phyloP scores from a whole-genome alignment of 2,797 vertebrate species.

The Melanotaenia nigrans region DNA sequence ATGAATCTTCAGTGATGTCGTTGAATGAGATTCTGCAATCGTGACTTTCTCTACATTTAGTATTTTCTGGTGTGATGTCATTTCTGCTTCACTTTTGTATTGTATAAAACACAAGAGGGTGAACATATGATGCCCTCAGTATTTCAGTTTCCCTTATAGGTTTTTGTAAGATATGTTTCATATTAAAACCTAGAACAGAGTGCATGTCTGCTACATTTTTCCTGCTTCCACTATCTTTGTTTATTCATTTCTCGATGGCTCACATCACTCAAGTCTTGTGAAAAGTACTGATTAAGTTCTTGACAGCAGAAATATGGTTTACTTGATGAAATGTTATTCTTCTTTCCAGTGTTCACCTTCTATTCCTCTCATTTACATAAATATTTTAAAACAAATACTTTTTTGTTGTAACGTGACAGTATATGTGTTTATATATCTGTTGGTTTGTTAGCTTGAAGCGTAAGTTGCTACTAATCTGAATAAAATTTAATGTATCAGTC shows the following conservation, averaged over 20 bases:
- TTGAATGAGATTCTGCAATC: slow-evolving; percentile 86
- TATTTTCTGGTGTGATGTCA: neutral
- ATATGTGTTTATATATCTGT: slow-evolving; percentile 41
- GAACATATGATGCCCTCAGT: neutral
- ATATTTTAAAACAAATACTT: slow-evolving; percentile 9
- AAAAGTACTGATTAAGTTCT: slow-evolving; percentile 18
- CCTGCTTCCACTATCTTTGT: slow-evolving; percentile 16
- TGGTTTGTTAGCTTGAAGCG: slow-evolving; percentile 10
- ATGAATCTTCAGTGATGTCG: slow-evolving; percentile 84
- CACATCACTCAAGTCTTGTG: slow-evolving; percentile 16
- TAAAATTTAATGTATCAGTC: slow-evolving; percentile 54
- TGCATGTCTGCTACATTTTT: slow-evolving; percentile 19
- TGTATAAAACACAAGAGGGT: neutral
- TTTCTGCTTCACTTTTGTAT: slow-evolving; percentile 12
- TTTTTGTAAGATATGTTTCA: slow-evolving; percentile 1
- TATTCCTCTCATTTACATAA: neutral
- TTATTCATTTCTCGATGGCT: slow-evolving; percentile 34
- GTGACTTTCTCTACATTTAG: slow-evolving; percentile 33
- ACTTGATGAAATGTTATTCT: neutral
- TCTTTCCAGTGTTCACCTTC: neutral
- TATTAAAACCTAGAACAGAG: slow-evolving; percentile 21
- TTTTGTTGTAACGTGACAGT: slow-evolving; percentile 9
- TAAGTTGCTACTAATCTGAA: slow-evolving; percentile 29
- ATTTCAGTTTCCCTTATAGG: neutral
- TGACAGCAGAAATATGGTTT: neutral